A percentile compares a stretch with the other conserved stretches of the same genome.
Evolutionary conservation across 2,888 invertebrate genomes (phyloP).

Genomic region (Noctua janthina): DNA sequence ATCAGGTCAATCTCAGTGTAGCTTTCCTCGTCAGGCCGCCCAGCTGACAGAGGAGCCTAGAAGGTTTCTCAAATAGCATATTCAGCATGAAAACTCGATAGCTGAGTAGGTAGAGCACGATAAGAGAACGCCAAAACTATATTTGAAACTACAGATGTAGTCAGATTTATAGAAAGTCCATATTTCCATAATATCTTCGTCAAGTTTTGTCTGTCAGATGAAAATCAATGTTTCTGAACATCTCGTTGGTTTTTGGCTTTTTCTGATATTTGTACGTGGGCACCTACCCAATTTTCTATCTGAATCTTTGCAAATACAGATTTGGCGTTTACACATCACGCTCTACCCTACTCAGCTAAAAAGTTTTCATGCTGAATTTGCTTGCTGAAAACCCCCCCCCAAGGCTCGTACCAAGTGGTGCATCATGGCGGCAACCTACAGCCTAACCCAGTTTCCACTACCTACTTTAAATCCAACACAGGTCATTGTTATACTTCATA

Average conservation of each 20-base stretch:
- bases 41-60: background rate
- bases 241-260: background rate
- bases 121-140: background rate
- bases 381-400: background rate
- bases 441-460: background rate
- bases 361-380: background rate
- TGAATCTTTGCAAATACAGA: background rate
- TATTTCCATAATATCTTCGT: background rate
- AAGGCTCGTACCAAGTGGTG: background rate
- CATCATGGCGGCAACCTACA: background rate
- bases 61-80: background rate
- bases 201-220: background rate
- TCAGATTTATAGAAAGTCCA: background rate
- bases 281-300: too few species aligned
- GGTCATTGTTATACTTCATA: background rate
- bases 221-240: background rate
- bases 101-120: background rate
- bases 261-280: background rate
- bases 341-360: background rate
- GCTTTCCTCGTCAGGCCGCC: background rate
- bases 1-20: conserved; percentile 1
- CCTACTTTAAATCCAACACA: conserved; percentile 4
- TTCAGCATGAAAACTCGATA: background rate
- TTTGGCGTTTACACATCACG: background rate
- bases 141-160: background rate